phyloP scores from a whole-genome alignment of 2,113 vertebrate species.

The Lepisosteus oculatus region DNA sequence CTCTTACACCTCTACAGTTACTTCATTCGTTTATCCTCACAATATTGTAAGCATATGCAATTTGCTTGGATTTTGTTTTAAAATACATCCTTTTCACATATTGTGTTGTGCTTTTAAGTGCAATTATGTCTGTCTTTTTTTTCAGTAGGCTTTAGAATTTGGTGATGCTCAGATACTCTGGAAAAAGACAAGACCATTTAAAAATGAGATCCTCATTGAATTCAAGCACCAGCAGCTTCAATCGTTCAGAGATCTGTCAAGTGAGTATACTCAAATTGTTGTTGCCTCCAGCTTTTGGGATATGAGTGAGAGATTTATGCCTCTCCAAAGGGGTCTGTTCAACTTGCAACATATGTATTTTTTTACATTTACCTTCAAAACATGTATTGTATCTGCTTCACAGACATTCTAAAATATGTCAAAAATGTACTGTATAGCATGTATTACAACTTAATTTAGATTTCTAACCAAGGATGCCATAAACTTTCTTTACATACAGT shows the following conservation, averaged over 20 bases:
- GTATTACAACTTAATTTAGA: too few species aligned
- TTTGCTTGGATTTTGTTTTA: too few species aligned
- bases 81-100: too few species aligned
- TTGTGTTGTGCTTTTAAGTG: too few species aligned
- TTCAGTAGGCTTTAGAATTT: not conserved
- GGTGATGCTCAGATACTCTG: not conserved
- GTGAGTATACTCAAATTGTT: not conserved
- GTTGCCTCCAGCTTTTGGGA: not conserved
- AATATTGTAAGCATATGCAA: too few species aligned
- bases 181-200: not conserved
- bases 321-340: not conserved
- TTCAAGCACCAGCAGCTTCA: conserved; percentile 4
- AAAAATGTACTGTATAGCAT: not conserved
- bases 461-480: too few species aligned
- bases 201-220: conserved; percentile 1
- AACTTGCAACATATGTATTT: not conserved
- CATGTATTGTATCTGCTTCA: not conserved
- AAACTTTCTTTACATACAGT: too few species aligned
- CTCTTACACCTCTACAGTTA: too few species aligned
- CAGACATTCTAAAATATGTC: not conserved
- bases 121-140: not conserved
- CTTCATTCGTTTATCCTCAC: too few species aligned
- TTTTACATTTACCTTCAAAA: too few species aligned
- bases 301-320: not conserved
- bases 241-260: not conserved